Conservation (phyloP, 2,113 vertebrate species). For the Xyliphius kryptos region DNA sequence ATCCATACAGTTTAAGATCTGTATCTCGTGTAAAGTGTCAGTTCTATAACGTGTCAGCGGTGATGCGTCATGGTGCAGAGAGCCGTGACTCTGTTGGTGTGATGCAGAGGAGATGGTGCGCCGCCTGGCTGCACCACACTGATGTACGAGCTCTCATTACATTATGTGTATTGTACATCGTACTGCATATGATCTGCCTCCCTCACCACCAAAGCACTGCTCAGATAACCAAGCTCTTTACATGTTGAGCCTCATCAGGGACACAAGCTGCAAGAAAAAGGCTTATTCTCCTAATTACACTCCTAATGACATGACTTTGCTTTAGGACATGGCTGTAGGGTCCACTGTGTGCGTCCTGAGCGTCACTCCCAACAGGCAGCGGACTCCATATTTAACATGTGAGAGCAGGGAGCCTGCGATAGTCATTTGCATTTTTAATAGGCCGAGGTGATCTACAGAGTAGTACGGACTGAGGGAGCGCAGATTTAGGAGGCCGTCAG, state of each 20-base stretch:
- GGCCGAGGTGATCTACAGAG: too few relatives aligned
- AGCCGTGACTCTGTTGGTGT: conserved; percentile 24
- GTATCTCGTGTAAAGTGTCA: too few relatives aligned
- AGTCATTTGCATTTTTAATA: conserved; percentile 10
- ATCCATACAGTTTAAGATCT: too few relatives aligned
- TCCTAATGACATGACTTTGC: too few relatives aligned
- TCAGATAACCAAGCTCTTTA: too few relatives aligned
- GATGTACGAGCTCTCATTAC: conserved; percentile 5
- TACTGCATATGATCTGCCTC: background rate
- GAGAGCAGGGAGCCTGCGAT: conserved; percentile 2
- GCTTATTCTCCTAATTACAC: too few relatives aligned
- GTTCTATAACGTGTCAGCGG: conserved; percentile 7
- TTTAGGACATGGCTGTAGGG: too few relatives aligned
- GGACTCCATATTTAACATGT: conserved; percentile 19
- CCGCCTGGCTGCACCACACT: conserved; percentile 13
- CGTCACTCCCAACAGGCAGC: too few relatives aligned
- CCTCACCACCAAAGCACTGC: background rate
- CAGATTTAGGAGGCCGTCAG: conserved; percentile 11
- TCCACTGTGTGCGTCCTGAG: too few relatives aligned
- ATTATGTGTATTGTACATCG: conserved; percentile 7
- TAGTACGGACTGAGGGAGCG: background rate
- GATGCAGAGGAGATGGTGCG: conserved; percentile 20
- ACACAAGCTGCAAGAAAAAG: too few relatives aligned
- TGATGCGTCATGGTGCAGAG: conserved; percentile 28
- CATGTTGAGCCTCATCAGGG: too few relatives aligned